Percentiles rank a stretch among this genome's conserved stretches.
Evolutionary conservation across 2,797 vertebrate species (phyloP).

Genomic region (Crocodylus rhombifer): DNA sequence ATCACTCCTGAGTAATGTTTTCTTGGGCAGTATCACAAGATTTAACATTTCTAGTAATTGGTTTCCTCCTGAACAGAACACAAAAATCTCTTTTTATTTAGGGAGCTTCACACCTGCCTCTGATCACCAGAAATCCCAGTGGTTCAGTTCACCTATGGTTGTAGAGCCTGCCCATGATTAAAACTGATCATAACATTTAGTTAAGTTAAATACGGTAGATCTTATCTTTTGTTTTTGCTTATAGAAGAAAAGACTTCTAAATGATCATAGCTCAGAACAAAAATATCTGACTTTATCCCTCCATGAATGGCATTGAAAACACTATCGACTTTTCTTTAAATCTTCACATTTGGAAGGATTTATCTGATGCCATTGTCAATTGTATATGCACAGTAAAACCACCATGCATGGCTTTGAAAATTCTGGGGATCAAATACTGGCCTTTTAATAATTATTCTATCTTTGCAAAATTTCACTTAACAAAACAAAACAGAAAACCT

Average conservation of each 20-base stretch:
- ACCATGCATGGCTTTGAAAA: background rate
- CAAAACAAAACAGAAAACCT: background rate
- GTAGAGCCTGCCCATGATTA: background rate
- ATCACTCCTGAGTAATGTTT: background rate
- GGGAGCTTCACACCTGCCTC: background rate
- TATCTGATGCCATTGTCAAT: constrained; percentile 16
- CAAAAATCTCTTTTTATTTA: background rate
- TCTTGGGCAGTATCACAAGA: background rate
- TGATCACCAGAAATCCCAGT: background rate
- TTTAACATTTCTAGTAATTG: background rate
- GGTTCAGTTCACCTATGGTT: background rate
- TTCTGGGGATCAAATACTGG: background rate
- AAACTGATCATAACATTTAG: background rate
- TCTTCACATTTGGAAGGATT: constrained; percentile 5
- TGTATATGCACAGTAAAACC: constrained; percentile 8
- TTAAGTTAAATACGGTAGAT: background rate
- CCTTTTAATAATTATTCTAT: background rate
- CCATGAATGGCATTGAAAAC: background rate
- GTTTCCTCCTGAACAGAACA: background rate
- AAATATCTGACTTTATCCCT: fast-evolving
- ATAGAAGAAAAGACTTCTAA: background rate
- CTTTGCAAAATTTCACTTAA: background rate
- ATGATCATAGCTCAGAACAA: background rate
- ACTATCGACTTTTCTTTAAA: background rate
- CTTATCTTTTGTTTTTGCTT: background rate